phyloP scores from a whole-genome alignment of 2,113 vertebrate genomes.

The Dromaius novaehollandiae region DNA sequence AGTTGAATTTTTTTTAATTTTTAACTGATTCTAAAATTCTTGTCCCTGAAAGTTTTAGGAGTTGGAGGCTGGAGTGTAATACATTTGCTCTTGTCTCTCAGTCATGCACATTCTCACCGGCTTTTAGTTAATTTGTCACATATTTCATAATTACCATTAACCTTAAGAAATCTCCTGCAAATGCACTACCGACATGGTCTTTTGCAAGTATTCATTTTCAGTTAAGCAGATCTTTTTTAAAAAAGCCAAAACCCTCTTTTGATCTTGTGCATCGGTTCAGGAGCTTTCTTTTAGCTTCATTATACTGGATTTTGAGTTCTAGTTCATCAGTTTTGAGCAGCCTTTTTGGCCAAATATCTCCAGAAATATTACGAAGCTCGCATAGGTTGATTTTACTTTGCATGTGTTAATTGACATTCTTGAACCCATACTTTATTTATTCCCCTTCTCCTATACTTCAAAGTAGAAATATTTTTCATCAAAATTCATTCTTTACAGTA shows the following conservation, averaged over 20 bases:
- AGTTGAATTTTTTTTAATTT: not conserved
- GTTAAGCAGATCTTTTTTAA: not conserved
- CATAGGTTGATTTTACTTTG: not conserved
- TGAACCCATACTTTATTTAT: not conserved
- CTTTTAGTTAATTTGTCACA: constrained; percentile 28
- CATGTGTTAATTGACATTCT: not conserved
- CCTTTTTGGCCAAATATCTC: not conserved
- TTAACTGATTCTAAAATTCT: not conserved
- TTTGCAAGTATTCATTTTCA: not conserved
- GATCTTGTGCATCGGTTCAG: not conserved
- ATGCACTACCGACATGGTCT: not conserved
- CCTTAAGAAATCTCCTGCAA: not conserved
- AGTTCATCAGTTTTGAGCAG: not conserved
- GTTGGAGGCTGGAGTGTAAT: not conserved
- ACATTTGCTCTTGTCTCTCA: not conserved
- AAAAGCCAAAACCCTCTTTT: not conserved
- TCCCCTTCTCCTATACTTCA: not conserved
- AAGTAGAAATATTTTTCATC: not conserved
- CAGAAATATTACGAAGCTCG: not conserved
- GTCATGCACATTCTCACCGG: not conserved
- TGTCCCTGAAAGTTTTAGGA: not conserved
- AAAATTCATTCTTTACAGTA: not conserved
- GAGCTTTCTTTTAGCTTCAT: not conserved
- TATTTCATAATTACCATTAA: not conserved
- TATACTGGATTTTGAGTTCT: not conserved